Evolutionary conservation across 2,797 vertebrate genomes (phyloP), one percentile per base, ranked within the genome.

Genomic region (Lycodopsis pacificus): DNA sequence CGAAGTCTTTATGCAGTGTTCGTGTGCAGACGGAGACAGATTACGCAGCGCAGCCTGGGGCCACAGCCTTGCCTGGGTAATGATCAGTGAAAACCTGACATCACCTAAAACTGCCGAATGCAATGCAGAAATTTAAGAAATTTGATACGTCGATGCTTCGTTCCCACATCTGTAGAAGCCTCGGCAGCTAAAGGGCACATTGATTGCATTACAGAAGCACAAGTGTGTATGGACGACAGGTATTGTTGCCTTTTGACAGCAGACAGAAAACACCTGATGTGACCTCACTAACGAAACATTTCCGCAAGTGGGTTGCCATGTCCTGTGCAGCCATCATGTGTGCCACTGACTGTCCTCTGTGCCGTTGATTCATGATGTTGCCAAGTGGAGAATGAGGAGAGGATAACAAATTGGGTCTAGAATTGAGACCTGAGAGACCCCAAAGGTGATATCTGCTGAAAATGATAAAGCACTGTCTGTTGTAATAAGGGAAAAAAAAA

Each of bases 311-410:
- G 46, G 13, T 71, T 77, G 68, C 80, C 44, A 38, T 65, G 79
- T 85, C 71, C 71, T 56, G 49, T 27, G 32, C 48, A 54, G 57
- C 65, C 53, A 4, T 67, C 69, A 54, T 34, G 69, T 74, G 71
- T 49, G 66, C 62, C 58, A 42, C 66, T 57, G 65, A 36, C 73
- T 72, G 30, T 22, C 12, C 10, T 66, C n/a, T 59, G 58, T 71
- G 84, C 71, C n/a, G 56, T 71, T 91, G 91, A 93, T 93, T 92
- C 89, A 93, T 89, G 83, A 67, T 75, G 69, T 81, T 87, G 85
- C 76, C 81, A 86, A 89, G 86, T 81, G 54, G 70, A 84, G 79
- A 75, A 72, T 89, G 82, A 59, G 80, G 78, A 77, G 76, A 81
- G 82, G 91, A 82, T 83, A 84, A 86, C 87, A 84, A 68, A 86